Evolutionary conservation across 2,888 invertebrate species (phyloP).

Genomic region (Dasysyrphus albostriatus): DNA sequence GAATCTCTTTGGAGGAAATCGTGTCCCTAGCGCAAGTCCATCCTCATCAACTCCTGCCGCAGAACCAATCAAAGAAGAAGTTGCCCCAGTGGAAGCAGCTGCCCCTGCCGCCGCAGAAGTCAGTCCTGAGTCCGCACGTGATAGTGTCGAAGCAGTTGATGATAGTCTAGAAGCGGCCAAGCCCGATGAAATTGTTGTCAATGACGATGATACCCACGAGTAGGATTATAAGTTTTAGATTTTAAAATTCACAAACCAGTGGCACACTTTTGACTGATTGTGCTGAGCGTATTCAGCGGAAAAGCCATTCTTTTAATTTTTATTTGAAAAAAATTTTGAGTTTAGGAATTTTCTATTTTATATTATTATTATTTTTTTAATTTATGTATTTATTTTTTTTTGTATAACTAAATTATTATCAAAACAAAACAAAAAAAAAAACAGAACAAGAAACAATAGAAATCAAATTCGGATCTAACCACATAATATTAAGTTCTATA

Average conservation of each 20-base stretch:
- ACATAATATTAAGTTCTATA: conserved; percentile 66
- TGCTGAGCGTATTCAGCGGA: conserved; percentile 70
- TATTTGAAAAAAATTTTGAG: conserved; percentile 62
- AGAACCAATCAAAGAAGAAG: conserved; percentile 53
- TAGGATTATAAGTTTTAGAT: conserved; percentile 64
- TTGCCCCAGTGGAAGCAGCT: conserved; percentile 59
- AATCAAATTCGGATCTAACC: conserved; percentile 62
- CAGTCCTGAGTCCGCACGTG: conserved; percentile 79
- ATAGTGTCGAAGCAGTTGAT: conserved; percentile 78
- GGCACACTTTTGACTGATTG: conserved; percentile 78
- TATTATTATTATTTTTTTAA: conserved; percentile 61
- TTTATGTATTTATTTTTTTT: conserved; percentile 76
- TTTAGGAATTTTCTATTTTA: conserved; percentile 67
- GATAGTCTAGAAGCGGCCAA: conserved; percentile 81
- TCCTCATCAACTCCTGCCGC: conserved; percentile 28
- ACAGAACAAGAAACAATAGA: conserved; percentile 27
- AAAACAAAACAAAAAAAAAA: conserved; percentile 30
- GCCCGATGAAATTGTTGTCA: conserved; percentile 81
- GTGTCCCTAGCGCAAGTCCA: conserved; percentile 78
- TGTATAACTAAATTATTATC: conserved; percentile 75
- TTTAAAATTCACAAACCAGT: conserved; percentile 58
- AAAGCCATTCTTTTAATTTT: conserved; percentile 68
- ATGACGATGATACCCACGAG: conserved; percentile 79
- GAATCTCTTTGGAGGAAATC: conserved; percentile 81
- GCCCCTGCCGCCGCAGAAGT: conserved; percentile 61